Base-by-base conservation (phyloP, 2,797 vertebrate genomes). In the Telmatherina bonti region DNA sequence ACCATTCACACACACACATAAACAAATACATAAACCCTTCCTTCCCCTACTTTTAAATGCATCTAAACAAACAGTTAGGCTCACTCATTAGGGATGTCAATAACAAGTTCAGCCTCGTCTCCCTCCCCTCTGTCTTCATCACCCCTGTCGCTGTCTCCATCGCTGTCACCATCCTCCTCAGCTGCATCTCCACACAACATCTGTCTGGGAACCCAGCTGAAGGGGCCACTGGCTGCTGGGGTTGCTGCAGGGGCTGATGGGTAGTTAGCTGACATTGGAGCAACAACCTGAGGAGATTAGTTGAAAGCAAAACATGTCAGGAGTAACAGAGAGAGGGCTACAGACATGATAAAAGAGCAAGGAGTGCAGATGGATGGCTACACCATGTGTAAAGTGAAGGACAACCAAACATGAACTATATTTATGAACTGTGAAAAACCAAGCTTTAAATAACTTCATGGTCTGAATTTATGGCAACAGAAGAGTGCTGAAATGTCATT, bases 1-100 rank as follows among this genome's bases (percentile, higher is more conserved):
- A 9, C 45, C 49, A n/a, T 1, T 12, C 54, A 38, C 41, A 47
- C 52, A 43, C 41, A 52, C 52, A 59, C 67, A 68, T 13, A 72
- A 41, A 68, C 16, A 72, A 41, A 67, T 0, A 73, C 35, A 12
- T 16, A 73, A 31, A 54, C 31, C 3, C 26, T 2, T 62, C 7
- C 41, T 55, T 26, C 35, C 0, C 16, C 26, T 51, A 24, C 22
- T 65, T 63, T 68, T 74, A 83, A 72, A 83, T 45, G 76, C 57
- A 71, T 43, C 49, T 20, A 54, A 59, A 72, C 27, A 65, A 76
- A 73, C 47, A 62, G 41, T 71, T 58, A 38, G 57, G 62, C 45
- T 95, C 89, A 95, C 87, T 95, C 94, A 35, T 95, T 95, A 24
- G 96, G 96, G 72, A 97, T 96, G 91, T 97, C 96, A n/a, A 97